Evolutionary conservation across 2,113 vertebrate genomes (phyloP), one percentile per base, ranked within the genome.

Genomic region (Climacteris rufus): DNA sequence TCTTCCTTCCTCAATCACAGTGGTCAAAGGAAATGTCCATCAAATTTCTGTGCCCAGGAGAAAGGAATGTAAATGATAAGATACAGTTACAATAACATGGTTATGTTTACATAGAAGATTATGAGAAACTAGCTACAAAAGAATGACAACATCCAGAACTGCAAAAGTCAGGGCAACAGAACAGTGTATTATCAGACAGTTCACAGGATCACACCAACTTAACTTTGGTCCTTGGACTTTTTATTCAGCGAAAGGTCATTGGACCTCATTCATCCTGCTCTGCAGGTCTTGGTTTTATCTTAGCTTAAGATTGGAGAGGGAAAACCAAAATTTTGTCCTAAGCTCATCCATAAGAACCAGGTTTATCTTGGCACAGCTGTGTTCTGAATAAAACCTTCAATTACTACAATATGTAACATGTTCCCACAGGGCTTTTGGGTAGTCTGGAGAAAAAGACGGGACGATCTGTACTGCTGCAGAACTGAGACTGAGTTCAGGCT

Each of bases 361-460:
- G 24, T 93, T 94, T 84, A 94, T 69, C 30, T 24, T 68, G 33
- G 30, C 11, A 86, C 24, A 47, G 19, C 27, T 83, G 28, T 37
- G 25, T 94, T 97, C 90, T 89, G 87, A 95, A 81, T 78, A 83
- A 97, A 92, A 82, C 71, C 24, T 89, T 77, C 61, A 79, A 37
- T 86, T 91, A 57, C 27, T 18, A 8, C 47, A 61, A 64, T 69
- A 88, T 56, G 40, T 72, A 86, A 30, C 40, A 25, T 65, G 49
- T 70, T 89, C 35, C 57, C 35, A 31, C 9, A 9, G 16, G 42
- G 59, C 53, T 66, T 96, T 91, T 83, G 79, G 56, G 53, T 79
- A 77, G 15, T 80, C 33, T 74, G 50, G 21, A 85, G 49, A 53
- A 91, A 78, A 84, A 79, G 24, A 0, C 4, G 9, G 19, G 3